Percentiles rank a stretch among this genome's conserved stretches.
phyloP scores from a whole-genome alignment of 2,113 vertebrate species.

The Nycticryphes semicollaris region DNA sequence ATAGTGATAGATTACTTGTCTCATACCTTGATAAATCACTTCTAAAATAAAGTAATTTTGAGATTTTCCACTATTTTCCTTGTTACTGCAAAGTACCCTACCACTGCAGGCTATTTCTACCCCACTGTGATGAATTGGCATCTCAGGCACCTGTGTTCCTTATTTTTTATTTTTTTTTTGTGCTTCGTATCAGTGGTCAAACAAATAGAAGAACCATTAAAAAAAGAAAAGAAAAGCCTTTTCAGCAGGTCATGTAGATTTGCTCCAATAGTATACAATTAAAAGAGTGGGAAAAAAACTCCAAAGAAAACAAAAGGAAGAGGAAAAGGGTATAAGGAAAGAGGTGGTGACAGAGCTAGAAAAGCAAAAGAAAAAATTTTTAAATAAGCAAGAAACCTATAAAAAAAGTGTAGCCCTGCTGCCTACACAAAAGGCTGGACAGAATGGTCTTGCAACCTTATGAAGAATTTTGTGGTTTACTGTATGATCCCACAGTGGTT shows the following conservation, averaged over 20 bases:
- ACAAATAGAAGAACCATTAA: neutral
- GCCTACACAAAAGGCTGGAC: neutral
- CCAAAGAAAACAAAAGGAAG: neutral
- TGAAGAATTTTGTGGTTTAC: neutral
- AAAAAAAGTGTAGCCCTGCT: neutral
- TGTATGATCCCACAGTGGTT: neutral
- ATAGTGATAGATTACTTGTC: neutral
- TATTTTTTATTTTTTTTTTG: neutral
- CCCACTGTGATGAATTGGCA: neutral
- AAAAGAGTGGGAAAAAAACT: neutral
- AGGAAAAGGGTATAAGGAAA: neutral
- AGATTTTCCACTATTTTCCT: neutral
- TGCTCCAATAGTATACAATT: neutral
- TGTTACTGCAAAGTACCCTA: neutral
- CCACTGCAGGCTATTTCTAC: neutral
- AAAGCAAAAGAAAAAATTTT: neutral
- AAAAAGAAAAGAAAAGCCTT: neutral
- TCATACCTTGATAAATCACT: neutral
- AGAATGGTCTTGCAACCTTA: neutral
- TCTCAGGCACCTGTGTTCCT: neutral
- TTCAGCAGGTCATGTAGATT: neutral
- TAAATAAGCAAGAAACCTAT: neutral
- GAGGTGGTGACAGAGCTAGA: neutral
- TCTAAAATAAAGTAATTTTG: neutral
- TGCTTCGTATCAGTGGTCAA: neutral